Conservation (phyloP, 2,113 vertebrate genomes). For the Ascaphus truei region DNA sequence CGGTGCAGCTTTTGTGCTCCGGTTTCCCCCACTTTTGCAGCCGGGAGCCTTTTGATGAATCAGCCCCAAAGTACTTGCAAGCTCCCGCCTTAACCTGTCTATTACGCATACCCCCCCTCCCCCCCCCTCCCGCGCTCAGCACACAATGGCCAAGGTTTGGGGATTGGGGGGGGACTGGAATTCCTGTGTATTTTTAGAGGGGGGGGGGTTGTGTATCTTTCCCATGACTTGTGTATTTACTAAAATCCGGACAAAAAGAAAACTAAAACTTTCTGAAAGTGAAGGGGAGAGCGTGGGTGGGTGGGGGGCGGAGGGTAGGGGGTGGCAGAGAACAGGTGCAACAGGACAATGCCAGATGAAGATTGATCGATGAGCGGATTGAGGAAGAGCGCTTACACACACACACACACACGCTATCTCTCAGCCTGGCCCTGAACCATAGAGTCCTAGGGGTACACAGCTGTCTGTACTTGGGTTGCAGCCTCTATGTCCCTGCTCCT, state of each 20-base stretch:
- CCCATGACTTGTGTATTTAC: slow-evolving; percentile 26
- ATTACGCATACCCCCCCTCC: not conserved
- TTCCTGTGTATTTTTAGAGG: not conserved
- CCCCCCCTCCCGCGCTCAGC: not conserved
- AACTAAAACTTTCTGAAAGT: slow-evolving; percentile 26
- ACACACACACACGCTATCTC: slow-evolving; percentile 25
- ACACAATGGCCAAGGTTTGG: not conserved
- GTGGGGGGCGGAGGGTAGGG: not conserved
- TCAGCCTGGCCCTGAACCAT: slow-evolving; percentile 24
- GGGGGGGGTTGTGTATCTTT: slow-evolving; percentile 25
- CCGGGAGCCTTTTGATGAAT: too few relatives aligned
- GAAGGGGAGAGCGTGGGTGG: not conserved
- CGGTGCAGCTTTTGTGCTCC: too few relatives aligned
- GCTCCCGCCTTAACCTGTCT: not conserved
- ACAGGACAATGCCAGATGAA: slow-evolving; percentile 17
- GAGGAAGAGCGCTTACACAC: slow-evolving; percentile 15
- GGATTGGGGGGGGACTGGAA: slow-evolving; percentile 3
- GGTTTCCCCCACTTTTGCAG: too few relatives aligned
- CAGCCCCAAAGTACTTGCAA: too few relatives aligned
- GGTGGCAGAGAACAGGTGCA: slow-evolving; percentile 19
- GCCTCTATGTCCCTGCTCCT: not conserved
- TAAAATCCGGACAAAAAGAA: slow-evolving; percentile 25
- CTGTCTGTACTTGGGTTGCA: not conserved
- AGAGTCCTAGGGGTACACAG: not conserved
- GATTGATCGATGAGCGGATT: slow-evolving; percentile 17